Percentiles rank a stretch among this genome's conserved stretches.
phyloP scores from a whole-genome alignment of 2,113 vertebrate genomes.

The Mellivora capensis region DNA sequence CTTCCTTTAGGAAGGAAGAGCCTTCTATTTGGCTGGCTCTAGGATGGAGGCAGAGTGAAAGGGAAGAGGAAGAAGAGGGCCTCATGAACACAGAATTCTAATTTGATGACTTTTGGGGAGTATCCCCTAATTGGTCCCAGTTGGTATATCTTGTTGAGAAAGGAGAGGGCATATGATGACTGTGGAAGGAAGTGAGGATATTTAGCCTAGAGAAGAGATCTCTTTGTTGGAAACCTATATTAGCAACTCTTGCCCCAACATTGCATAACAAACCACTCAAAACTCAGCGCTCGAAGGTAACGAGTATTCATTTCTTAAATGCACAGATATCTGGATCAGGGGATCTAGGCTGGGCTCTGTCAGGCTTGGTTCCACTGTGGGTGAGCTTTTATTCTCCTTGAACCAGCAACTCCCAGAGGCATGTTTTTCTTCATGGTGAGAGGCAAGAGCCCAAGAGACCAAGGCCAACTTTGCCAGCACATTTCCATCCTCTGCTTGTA shows the following conservation, averaged over 20 bases:
- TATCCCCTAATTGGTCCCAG: background rate
- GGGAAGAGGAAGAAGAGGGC: background rate
- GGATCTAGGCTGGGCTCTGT: background rate
- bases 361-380: background rate
- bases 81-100: background rate
- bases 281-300: background rate
- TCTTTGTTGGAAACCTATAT: background rate
- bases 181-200: background rate
- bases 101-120: background rate
- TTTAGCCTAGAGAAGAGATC: background rate
- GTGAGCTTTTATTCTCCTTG: background rate
- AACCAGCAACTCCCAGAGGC: background rate
- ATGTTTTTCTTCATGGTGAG: background rate
- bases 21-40: background rate
- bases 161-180: background rate
- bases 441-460: background rate
- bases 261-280: background rate
- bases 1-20: background rate
- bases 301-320: background rate
- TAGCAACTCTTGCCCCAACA: background rate
- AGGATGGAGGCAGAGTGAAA: background rate
- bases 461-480: background rate
- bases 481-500: background rate
- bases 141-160: background rate
- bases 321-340: background rate